Base-by-base conservation (phyloP, 2,888 invertebrate genomes). In the Athalia rosae region DNA sequence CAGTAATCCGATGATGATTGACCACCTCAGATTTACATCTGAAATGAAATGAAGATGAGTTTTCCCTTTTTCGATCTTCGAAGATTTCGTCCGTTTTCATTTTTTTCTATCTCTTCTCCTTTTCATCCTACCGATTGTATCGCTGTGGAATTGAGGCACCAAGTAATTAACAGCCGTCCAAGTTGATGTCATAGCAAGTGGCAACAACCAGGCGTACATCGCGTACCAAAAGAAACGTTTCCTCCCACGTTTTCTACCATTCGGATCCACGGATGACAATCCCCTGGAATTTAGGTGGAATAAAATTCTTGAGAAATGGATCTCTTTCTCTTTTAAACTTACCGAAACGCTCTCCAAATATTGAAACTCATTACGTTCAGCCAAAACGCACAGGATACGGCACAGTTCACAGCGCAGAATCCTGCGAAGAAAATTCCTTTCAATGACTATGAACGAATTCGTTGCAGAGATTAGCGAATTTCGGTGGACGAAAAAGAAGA, bases 401-500 rank as follows among this genome's bases (percentile, higher is more conserved):
- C 11, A 15, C 28, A 43, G 48, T 48, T 28, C 28, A 95, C 89
- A 95, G 94, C 67, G 95, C 93, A 83, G 93, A 91, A 89, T 85
- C 87, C 78, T 79, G 81, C 80, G 62, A 77, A 77, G 67, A 76
- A 78, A 77, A 76, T 76, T 66, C 53, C 56, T 59, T 15, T 45
- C 28, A 0, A n/a, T 56, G 13, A 50, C 47, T 58, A 73, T 80
- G 76, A 69, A 77, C 66, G 4, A 77, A 58, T 53, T 61, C 11
- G 4, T 3, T 28, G 9, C 13, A 8, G n/a, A 5, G 3, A 6
- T 8, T 7, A 11, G 13, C 3, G n/a, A 43, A 63, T 63, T 45
- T n/a, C n/a, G 11, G 3, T 43, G 63, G 62, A 63, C n/a, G 4
- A 28, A n/a, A 41, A 63, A 9, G 45, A 7, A 43, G 2, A 28